Evolutionary conservation across 1,140 invertebrate species (phyloP).

Genomic region (Cheumatopsyche charites): DNA sequence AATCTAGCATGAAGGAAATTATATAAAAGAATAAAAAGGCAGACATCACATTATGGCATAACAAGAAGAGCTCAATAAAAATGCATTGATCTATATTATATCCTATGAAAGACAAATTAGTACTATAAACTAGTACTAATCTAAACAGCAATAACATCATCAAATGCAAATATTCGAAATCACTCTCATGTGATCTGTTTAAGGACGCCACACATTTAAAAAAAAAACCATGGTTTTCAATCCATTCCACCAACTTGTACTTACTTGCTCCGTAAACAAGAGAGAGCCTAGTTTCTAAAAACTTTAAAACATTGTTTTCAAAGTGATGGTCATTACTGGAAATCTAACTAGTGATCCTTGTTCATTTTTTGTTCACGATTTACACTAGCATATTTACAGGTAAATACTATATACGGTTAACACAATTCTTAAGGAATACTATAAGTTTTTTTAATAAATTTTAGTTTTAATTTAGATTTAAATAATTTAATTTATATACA

Average conservation of each 20-base stretch:
- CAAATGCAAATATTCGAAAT: slow-evolving; percentile 41
- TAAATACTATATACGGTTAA: background rate
- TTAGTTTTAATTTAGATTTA: too few species aligned
- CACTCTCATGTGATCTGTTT: slow-evolving; percentile 45
- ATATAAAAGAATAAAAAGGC: slow-evolving; percentile 23
- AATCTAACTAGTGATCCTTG: slow-evolving; percentile 14
- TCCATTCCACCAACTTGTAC: slow-evolving; percentile 41
- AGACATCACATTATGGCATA: slow-evolving; percentile 19
- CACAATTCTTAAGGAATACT: background rate
- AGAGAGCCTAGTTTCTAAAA: slow-evolving; percentile 37
- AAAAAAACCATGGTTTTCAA: slow-evolving; percentile 39
- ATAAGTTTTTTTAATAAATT: background rate
- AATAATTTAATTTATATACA: background rate
- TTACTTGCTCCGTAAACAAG: slow-evolving; percentile 48
- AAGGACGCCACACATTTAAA: slow-evolving; percentile 40
- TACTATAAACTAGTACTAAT: slow-evolving; percentile 41
- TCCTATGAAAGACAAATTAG: slow-evolving; percentile 36
- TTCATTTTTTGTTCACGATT: background rate
- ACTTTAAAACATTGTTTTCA: slow-evolving; percentile 34
- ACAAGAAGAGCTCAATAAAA: slow-evolving; percentile 37
- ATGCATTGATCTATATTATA: slow-evolving; percentile 35
- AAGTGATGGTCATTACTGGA: slow-evolving; percentile 24
- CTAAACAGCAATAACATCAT: slow-evolving; percentile 23
- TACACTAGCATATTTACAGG: slow-evolving; percentile 10
- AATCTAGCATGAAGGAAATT: slow-evolving; percentile 34